Conservation (phyloP, 2,797 vertebrate genomes). For the Paramormyrops hopkinsi region DNA sequence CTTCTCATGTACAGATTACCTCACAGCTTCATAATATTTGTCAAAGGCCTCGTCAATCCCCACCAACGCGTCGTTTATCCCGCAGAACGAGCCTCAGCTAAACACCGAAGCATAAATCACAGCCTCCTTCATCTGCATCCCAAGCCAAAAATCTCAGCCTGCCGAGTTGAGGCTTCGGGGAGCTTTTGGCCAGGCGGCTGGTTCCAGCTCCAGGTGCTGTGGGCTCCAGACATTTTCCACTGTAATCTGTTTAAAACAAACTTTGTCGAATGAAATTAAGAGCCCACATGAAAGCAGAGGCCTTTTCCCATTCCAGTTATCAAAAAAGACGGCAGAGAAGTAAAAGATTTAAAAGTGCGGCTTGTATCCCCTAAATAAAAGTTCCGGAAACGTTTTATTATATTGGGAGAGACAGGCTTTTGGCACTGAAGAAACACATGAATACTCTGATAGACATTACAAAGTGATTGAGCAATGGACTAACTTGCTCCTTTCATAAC, state of each 20-base stretch:
- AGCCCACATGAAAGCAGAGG: neutral
- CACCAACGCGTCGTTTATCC: conserved; percentile 13
- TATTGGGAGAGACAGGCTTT: neutral
- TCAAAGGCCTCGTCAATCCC: neutral
- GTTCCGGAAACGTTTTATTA: neutral
- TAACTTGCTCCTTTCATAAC: neutral
- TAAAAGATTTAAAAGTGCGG: neutral
- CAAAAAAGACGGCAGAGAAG: neutral
- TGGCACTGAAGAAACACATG: neutral
- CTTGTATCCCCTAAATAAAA: neutral
- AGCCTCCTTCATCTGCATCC: neutral
- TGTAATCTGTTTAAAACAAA: conserved; percentile 5
- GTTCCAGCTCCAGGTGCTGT: neutral
- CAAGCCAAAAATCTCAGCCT: conserved; percentile 1
- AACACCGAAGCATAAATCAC: conserved; percentile 29
- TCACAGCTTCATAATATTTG: conserved; percentile 27
- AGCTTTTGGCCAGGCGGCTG: neutral
- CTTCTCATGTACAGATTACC: conserved; percentile 31
- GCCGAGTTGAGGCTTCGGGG: neutral
- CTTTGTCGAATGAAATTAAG: neutral
- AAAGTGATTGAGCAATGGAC: neutral
- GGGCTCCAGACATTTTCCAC: neutral
- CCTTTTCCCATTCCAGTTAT: neutral
- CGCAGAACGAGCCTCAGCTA: conserved; percentile 4
- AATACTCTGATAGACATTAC: neutral